Evolutionary conservation across 2,797 vertebrate genomes (phyloP).

Genomic region (Melanotaenia boesemani): DNA sequence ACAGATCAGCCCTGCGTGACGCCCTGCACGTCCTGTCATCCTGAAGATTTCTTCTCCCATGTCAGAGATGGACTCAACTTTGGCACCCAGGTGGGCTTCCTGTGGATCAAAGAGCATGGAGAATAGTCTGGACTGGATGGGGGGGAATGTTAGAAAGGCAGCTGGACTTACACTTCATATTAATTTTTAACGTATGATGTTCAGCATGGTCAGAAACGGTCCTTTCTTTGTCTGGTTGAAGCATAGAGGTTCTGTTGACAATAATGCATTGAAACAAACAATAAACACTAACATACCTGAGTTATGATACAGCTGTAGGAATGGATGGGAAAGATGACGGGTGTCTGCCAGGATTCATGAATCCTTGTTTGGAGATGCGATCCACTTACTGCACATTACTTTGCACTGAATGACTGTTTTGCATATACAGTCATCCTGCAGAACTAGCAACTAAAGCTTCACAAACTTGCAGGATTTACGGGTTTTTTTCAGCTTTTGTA

Average conservation of each 20-base stretch:
- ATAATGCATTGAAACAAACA: no score
- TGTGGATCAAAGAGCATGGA: conserved; percentile 84
- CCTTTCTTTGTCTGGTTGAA: background rate
- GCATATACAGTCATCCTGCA: no score
- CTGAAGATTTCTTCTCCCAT: conserved; percentile 91
- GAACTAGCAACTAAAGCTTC: background rate
- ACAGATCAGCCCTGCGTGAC: conserved; percentile 78
- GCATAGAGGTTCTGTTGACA: no score
- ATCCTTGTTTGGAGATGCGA: background rate
- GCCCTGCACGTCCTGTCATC: conserved; percentile 90
- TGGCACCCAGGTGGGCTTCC: conserved; percentile 93
- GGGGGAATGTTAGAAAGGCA: background rate
- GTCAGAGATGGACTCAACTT: conserved; percentile 91
- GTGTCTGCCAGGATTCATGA: background rate
- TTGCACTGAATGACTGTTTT: no score
- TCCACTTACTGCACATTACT: no score
- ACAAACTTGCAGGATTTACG: background rate
- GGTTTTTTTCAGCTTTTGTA: no score
- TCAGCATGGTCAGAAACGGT: background rate
- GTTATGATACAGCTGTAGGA: background rate
- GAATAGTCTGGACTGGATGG: background rate
- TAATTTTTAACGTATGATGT: background rate
- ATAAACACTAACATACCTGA: no score
- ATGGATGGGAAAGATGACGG: background rate
- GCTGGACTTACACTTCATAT: background rate